Evolutionary conservation across 2,113 vertebrate genomes (phyloP), one percentile per base, ranked within the genome.

Genomic region (Pollachius pollachius): DNA sequence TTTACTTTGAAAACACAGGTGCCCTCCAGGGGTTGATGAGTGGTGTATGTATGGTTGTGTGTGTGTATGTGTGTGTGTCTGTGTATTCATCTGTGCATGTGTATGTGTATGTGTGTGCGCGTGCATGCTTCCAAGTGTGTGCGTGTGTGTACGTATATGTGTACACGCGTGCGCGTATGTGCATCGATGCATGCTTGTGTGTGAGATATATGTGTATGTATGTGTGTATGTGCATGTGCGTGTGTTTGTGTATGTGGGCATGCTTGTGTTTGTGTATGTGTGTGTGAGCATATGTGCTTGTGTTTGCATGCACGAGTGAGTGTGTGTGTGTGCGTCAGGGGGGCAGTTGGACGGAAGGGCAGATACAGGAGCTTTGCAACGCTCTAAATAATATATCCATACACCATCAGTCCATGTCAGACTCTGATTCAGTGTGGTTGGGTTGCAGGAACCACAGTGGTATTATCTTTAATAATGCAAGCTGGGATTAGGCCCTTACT

Each of bases 401-500:
- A 89, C 81, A 90, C 89, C 84, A 88, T 84, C 79, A 85, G 79
- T 81, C 84, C 80, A 68, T 84, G 86, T 90, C 82, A 85, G 84
- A 84, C 85, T 87, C 84, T 92, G 89, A 91, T 89, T 92, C 89
- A 90, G 79, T 84, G 81, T 73, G 63, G 85, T 87, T 81, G 88
- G 87, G 77, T 85, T 62, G 74, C 75, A 84, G 76, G 89, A 91
- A 89, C 81, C 87, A 77, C 84, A 74, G 80, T 83, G 89, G 87
- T 90, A 90, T 91, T 90, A 90, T 90, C 85, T 92, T 89, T 90
- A 92, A 93, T 90, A 90, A 91, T 89, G 88, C 88, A 89, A 86
- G 52, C 76, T 81, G 81, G 85, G 85, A 89, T 90, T 85, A 88
- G 87, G 76, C 71, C 61, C 79, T 87, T 86, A 82, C 81, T 82